phyloP scores from a whole-genome alignment of 2,888 invertebrate species.

The Vannuccia rotundouncinata region DNA sequence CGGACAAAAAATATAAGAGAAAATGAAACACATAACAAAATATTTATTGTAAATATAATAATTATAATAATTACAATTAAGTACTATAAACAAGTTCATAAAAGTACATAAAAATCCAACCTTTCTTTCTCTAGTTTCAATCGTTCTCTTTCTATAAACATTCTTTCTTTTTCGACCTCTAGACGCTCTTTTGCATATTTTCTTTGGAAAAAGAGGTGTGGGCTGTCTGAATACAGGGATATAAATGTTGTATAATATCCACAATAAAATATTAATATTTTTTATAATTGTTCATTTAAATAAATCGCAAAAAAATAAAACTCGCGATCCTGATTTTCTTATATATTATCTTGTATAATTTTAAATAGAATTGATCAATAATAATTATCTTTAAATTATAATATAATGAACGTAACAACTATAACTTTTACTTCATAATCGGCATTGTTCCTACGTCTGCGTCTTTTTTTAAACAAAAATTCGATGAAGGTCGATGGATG shows the following conservation, averaged over 20 bases:
- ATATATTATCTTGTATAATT: no score
- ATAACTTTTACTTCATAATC: no score
- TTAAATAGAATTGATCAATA: background rate
- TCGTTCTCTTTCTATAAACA: background rate
- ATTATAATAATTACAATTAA: background rate
- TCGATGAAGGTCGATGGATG: no score
- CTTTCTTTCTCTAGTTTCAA: slow-evolving; percentile 9
- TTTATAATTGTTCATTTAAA: background rate
- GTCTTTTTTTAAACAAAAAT: no score
- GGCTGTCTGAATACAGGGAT: slow-evolving; percentile 10
- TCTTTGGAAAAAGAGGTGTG: slow-evolving; percentile 13
- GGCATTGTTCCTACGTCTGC: no score
- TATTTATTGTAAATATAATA: background rate
- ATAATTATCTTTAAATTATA: background rate
- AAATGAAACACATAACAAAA: background rate
- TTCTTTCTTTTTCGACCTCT: slow-evolving; percentile 14
- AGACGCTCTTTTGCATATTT: background rate
- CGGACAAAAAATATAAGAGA: background rate
- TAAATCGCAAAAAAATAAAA: no score
- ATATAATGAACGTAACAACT: no score
- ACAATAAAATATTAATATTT: background rate
- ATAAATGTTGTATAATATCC: slow-evolving; percentile 20
- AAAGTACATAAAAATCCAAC: background rate
- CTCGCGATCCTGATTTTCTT: no score
- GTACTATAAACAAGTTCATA: background rate